phyloP scores from a whole-genome alignment of 2,888 invertebrate genomes.

The Emesis furor region DNA sequence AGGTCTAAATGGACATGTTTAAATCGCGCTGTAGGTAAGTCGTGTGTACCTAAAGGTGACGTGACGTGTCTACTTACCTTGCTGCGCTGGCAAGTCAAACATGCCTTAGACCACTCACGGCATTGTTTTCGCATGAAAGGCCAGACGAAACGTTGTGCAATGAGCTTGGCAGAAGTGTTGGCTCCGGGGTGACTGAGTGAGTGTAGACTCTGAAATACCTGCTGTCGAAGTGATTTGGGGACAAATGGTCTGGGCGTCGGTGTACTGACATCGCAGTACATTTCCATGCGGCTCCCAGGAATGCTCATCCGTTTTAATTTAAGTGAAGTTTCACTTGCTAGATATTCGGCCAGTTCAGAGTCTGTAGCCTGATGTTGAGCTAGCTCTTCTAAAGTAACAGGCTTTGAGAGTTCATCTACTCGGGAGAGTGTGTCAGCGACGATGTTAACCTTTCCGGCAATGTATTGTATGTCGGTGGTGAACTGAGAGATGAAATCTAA shows the following conservation, averaged over 20 bases:
- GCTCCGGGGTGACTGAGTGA: slow-evolving; percentile 66
- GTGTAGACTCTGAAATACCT: slow-evolving; percentile 69
- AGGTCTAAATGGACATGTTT: slow-evolving; percentile 82
- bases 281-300: slow-evolving; percentile 28
- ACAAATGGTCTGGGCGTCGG: slow-evolving; percentile 62
- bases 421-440: not conserved
- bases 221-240: slow-evolving; percentile 44
- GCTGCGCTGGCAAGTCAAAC: slow-evolving; percentile 78
- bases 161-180: slow-evolving; percentile 54
- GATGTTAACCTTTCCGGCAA: not conserved
- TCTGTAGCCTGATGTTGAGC: not conserved
- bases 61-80: slow-evolving; percentile 78
- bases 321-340: slow-evolving; percentile 28
- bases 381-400: not conserved
- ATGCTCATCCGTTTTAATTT: slow-evolving; percentile 36
- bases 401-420: not conserved
- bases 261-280: slow-evolving; percentile 66
- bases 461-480: too few relatives aligned
- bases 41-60: slow-evolving; percentile 73
- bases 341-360: too few relatives aligned
- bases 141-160: slow-evolving; percentile 81
- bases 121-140: slow-evolving; percentile 79
- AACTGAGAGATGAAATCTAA: not conserved
- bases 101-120: slow-evolving; percentile 77
- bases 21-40: slow-evolving; percentile 64